Evolutionary conservation across 2,888 invertebrate genomes (phyloP).

Genomic region (Lasioglossum zephyrum): DNA sequence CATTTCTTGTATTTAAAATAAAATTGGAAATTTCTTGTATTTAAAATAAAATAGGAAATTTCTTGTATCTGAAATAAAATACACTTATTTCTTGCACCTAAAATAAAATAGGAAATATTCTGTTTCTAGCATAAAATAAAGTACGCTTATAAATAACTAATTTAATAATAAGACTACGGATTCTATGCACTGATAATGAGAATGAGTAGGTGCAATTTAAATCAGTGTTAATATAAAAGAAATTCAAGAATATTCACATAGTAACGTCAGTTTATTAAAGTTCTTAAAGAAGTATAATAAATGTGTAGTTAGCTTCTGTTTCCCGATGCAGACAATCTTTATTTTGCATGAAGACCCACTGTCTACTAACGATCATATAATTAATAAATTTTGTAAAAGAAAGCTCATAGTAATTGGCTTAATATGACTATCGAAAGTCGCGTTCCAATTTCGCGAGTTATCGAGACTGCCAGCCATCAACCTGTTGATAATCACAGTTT

Average conservation of each 20-base stretch:
- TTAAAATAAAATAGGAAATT: neutral
- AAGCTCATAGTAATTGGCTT: neutral
- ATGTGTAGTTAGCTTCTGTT: neutral
- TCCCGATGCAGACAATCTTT: neutral
- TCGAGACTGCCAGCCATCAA: neutral
- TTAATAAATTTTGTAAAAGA: neutral
- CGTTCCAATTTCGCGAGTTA: neutral
- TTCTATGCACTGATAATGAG: neutral
- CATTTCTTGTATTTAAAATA: neutral
- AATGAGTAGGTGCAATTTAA: neutral
- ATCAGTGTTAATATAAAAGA: neutral
- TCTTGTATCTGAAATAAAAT: too few relatives aligned
- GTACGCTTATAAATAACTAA: neutral
- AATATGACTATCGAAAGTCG: neutral
- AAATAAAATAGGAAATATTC: neutral
- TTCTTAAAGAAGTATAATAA: neutral
- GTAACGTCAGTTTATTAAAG: neutral
- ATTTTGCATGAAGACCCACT: neutral
- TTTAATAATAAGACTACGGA: neutral
- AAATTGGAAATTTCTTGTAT: neutral
- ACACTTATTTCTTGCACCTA: neutral
- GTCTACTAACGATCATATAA: neutral
- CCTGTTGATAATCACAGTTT: neutral
- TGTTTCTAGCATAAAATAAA: neutral
- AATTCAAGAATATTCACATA: neutral